Conservation (phyloP, 2,113 vertebrate species). For the Saguinus imperator region DNA sequence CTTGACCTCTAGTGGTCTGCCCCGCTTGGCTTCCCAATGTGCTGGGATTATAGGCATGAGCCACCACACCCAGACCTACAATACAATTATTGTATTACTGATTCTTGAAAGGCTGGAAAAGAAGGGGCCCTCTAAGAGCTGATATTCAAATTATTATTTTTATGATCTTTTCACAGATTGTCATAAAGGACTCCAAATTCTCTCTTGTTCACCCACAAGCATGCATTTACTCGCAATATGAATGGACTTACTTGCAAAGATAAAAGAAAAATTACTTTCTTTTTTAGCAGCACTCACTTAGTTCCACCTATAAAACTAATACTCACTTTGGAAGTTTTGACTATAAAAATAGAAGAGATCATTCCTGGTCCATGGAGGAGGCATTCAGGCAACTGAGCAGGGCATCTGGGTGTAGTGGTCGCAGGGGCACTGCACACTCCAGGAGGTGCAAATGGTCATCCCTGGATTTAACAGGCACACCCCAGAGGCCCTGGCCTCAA, state of each 20-base stretch:
- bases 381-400: too few relatives aligned
- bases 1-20: too few relatives aligned
- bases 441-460: neutral
- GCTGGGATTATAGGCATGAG: too few relatives aligned
- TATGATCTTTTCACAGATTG: neutral
- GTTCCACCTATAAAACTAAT: neutral
- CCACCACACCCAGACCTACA: too few relatives aligned
- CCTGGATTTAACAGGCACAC: too few relatives aligned
- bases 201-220: neutral
- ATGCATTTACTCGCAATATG: neutral
- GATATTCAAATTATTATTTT: neutral
- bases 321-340: neutral
- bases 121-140: neutral
- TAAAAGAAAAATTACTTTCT: neutral
- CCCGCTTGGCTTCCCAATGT: too few relatives aligned
- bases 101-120: neutral
- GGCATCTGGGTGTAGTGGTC: neutral
- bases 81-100: neutral
- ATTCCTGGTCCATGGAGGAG: too few relatives aligned
- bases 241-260: neutral
- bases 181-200: neutral
- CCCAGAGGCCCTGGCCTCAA: too few relatives aligned
- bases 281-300: neutral
- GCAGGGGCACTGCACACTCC: neutral
- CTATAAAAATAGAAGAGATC: neutral